Evolutionary conservation across 2,888 invertebrate species (phyloP).

Genomic region (Meganola albula): DNA sequence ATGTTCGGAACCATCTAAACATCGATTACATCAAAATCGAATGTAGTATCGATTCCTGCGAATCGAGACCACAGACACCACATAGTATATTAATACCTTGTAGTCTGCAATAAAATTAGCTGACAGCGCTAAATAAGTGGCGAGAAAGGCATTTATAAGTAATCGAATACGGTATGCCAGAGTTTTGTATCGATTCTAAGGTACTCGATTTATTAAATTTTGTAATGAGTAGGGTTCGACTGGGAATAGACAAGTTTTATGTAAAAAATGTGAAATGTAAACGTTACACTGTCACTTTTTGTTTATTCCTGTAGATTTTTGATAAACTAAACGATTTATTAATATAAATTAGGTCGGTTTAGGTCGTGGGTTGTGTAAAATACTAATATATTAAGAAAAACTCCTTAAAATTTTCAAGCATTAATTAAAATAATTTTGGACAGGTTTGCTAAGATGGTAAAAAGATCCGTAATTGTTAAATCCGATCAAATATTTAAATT

Average conservation of each 20-base stretch:
- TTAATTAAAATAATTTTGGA: too few species aligned
- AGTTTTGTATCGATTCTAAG: constrained; percentile 56
- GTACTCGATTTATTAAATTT: constrained; percentile 44
- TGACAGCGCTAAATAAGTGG: constrained; percentile 67
- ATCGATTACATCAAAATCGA: constrained; percentile 46
- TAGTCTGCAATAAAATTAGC: constrained; percentile 53
- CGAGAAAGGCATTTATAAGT: constrained; percentile 66
- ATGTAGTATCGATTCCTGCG: constrained; percentile 47
- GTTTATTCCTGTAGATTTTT: too few species aligned
- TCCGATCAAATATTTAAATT: too few species aligned
- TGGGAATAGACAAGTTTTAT: constrained; percentile 26
- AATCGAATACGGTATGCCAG: constrained; percentile 66
- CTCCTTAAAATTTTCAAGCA: too few species aligned
- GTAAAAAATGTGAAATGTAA: too few species aligned
- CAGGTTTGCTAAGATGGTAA: too few species aligned
- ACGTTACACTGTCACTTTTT: too few species aligned
- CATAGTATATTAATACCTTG: constrained; percentile 52
- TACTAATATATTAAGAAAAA: too few species aligned
- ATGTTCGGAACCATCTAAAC: constrained; percentile 31
- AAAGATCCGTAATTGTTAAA: too few species aligned
- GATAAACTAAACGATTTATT: too few species aligned
- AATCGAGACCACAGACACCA: constrained; percentile 41
- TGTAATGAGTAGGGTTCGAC: constrained; percentile 31
- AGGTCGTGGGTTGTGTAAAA: too few species aligned
- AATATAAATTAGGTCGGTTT: too few species aligned